These are phyloP conservation scores for Panagrolaimus sp. DNA, from an alignment of 1,140 invertebrate species.

Conservation along the genomic window DNA sequence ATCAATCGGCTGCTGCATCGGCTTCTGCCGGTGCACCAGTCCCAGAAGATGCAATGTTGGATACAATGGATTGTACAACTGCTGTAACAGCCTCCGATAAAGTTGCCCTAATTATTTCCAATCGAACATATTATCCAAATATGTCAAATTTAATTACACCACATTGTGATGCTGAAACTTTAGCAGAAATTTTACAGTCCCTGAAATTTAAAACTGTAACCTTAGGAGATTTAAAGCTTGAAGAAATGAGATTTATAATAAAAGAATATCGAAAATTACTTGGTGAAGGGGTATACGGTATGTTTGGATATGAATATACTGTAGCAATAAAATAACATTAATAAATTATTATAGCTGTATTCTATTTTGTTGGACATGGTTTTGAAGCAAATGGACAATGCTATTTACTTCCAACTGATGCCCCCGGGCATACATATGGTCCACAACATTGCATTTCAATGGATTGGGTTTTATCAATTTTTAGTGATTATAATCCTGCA, in stretches of 20 bases:
- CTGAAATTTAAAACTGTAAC: slow-evolving; percentile 63
- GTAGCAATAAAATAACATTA: neutral
- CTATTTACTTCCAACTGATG: slow-evolving; percentile 62
- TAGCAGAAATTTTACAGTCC: slow-evolving; percentile 53
- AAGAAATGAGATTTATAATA: slow-evolving; percentile 61
- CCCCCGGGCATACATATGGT: slow-evolving; percentile 59
- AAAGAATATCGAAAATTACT: slow-evolving; percentile 61
- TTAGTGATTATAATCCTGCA: slow-evolving; percentile 58
- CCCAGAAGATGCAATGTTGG: neutral
- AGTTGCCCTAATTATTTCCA: slow-evolving; percentile 62
- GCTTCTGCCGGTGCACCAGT: too few species aligned
- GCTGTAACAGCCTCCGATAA: slow-evolving; percentile 61
- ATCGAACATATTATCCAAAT: slow-evolving; percentile 61
- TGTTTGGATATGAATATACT: slow-evolving; percentile 14
- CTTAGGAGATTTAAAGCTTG: slow-evolving; percentile 61
- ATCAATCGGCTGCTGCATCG: neutral
- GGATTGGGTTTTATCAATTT: slow-evolving; percentile 60
- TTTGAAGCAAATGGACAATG: slow-evolving; percentile 62
- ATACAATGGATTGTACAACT: slow-evolving; percentile 12
- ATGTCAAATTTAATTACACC: slow-evolving; percentile 60
- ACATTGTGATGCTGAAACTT: slow-evolving; percentile 59
- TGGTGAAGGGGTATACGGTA: slow-evolving; percentile 61
- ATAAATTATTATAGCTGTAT: slow-evolving; percentile 57
- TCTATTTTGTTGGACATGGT: slow-evolving; percentile 64
- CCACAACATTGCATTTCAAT: slow-evolving; percentile 56